Evolutionary conservation across 1,140 invertebrate species (phyloP).

Genomic region (Drosophila santomea): DNA sequence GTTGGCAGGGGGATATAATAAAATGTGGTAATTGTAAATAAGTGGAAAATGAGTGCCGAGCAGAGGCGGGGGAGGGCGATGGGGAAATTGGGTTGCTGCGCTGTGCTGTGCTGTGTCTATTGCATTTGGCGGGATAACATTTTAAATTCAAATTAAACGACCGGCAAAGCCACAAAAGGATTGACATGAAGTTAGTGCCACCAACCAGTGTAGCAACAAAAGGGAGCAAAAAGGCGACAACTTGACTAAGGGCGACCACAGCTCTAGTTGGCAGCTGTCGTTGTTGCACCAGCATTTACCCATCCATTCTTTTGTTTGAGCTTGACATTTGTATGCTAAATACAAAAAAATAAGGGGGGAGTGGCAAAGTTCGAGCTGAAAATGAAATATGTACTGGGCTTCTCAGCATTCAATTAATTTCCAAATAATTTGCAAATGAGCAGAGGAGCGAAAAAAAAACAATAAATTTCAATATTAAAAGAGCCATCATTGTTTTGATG

Average conservation of each 20-base stretch:
- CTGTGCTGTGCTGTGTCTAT: constrained; percentile 21
- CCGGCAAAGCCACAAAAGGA: constrained; percentile 80
- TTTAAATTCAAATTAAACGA: constrained; percentile 83
- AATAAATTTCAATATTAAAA: not conserved
- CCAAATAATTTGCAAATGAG: constrained; percentile 41
- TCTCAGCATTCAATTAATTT: constrained; percentile 69
- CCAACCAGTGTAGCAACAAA: constrained; percentile 39
- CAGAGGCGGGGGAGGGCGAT: not conserved
- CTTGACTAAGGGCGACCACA: constrained; percentile 66
- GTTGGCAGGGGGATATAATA: constrained; percentile 51
- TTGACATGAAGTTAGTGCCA: constrained; percentile 79
- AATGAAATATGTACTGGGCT: constrained; percentile 37
- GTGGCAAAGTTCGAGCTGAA: not conserved
- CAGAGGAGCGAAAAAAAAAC: not conserved
- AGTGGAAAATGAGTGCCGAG: constrained; percentile 76
- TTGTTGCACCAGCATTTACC: constrained; percentile 43
- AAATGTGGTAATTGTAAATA: constrained; percentile 84
- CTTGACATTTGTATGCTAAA: constrained; percentile 70
- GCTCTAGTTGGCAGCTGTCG: constrained; percentile 55
- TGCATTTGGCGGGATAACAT: constrained; percentile 77
- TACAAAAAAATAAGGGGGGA: constrained; percentile 11
- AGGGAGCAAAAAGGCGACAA: constrained; percentile 36
- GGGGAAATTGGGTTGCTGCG: not conserved
- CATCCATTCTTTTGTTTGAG: constrained; percentile 64
- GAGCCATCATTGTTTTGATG: constrained; percentile 2